Base-by-base conservation (phyloP, 2,797 vertebrate genomes). In the Chaunax sp. region DNA sequence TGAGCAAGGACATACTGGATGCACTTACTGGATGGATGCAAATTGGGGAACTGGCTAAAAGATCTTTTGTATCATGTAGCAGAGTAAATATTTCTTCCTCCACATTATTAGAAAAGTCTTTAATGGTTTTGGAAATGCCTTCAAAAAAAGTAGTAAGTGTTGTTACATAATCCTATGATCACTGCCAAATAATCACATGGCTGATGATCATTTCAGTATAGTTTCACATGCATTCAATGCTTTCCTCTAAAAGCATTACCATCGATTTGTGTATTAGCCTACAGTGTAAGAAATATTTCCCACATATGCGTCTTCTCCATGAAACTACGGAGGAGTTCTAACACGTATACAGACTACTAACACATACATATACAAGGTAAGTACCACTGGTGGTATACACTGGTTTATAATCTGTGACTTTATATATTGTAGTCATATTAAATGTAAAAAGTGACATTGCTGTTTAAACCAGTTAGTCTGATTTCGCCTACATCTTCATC, bases 291-390 rank as follows among this genome's bases (percentile, higher is more conserved):
- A 83, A 81, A 77, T 45, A 68, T 77, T 83, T 85, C 81, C 88
- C 64, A 81, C 80, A 63, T 84, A 83, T 74, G 75, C 30, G 18
- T 85, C 86, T 86, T 64, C 79, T 89, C 89, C 87, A 87, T 51
- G 82, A 84, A 41, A 55, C 23, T 56, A 89, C 68, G 87, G 85
- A 86, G 81, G 85, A 62, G 78, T 91, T 83, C 78, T 87, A 83
- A 75, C 83, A 86, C 81, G 80, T 81, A 64, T 64, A 83, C 72
- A 77, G 69, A 72, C 72, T 81, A 88, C 78, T 22, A 47, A 88
- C 69, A 87, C 52, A 73, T 56, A 82, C 65, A 86, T 68, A 88
- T 67, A 78, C 41, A 38, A 51, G 73, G 69, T 81, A 11, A 54
- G 57, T 79, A 86, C 82, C 78, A 79, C 59, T 62, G 69, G 51